These are phyloP conservation scores for Chaenodraco wilsoni DNA, from an alignment of 2,797 vertebrate species.

Conservation along the genomic window DNA sequence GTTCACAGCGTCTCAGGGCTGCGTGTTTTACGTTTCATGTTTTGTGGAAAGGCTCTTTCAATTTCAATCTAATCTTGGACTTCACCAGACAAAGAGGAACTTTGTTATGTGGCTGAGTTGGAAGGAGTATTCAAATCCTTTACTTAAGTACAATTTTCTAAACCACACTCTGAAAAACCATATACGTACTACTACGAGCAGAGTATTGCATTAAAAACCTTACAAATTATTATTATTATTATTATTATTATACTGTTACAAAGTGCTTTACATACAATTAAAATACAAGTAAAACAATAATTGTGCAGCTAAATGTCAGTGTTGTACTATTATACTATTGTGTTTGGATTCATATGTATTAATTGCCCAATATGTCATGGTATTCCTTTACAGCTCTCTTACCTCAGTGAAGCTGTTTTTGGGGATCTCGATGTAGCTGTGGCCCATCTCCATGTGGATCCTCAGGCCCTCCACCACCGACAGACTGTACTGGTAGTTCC, in stretches of 20 bases:
- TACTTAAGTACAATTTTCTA: background rate
- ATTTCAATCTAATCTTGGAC: background rate
- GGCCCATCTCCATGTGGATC: constrained; percentile 96
- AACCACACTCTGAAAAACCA: too few species aligned
- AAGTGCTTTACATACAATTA: too few species aligned
- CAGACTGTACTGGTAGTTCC: constrained; percentile 95
- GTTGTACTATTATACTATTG: too few species aligned
- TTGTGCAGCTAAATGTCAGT: too few species aligned
- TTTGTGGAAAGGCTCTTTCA: background rate
- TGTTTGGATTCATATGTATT: too few species aligned
- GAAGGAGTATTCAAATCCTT: background rate
- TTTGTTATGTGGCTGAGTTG: background rate
- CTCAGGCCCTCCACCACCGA: constrained; percentile 88
- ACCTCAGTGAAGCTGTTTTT: constrained; percentile 90
- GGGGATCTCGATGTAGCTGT: constrained; percentile 94
- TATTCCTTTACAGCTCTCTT: constrained; percentile 32
- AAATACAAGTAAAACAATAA: too few species aligned
- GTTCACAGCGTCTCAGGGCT: background rate
- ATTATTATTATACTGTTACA: too few species aligned
- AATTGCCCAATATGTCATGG: background rate
- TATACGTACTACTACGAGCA: too few species aligned
- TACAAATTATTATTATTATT: too few species aligned
- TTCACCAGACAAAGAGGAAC: background rate
- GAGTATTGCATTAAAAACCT: too few species aligned
- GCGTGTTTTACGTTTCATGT: background rate